phyloP scores from a whole-genome alignment of 1,140 invertebrate genomes.

The Brachionus paranguensis region DNA sequence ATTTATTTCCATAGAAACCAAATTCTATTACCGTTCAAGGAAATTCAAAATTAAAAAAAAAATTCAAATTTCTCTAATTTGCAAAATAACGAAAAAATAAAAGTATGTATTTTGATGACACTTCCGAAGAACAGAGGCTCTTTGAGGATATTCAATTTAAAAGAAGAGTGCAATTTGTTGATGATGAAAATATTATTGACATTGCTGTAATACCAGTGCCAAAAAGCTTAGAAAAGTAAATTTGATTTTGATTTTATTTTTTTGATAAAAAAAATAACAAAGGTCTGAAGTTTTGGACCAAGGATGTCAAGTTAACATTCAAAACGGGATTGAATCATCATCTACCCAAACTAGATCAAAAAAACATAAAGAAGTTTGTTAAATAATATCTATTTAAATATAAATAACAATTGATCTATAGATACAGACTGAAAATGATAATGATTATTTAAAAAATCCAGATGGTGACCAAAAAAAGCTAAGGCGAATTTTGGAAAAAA shows the following conservation, averaged over 20 bases:
- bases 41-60: neutral
- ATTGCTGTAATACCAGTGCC: neutral
- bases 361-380: constrained; percentile 27
- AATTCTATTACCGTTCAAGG: neutral
- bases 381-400: neutral
- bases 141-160: constrained; percentile 39
- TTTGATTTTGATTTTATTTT: neutral
- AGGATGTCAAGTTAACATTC: constrained; percentile 31
- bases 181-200: neutral
- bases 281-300: neutral
- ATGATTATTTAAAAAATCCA: neutral
- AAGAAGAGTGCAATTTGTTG: constrained; percentile 21
- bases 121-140: neutral
- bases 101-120: constrained; percentile 34
- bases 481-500: constrained; percentile 1
- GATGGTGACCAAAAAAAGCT: neutral
- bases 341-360: constrained; percentile 29
- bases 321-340: neutral
- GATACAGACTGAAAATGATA: constrained; percentile 26
- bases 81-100: neutral
- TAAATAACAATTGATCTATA: neutral
- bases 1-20: neutral
- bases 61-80: neutral
- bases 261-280: neutral
- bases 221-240: neutral